Percentiles rank a stretch among this genome's conserved stretches.
phyloP scores from a whole-genome alignment of 2,113 vertebrate species.

The Microtus pennsylvanicus region DNA sequence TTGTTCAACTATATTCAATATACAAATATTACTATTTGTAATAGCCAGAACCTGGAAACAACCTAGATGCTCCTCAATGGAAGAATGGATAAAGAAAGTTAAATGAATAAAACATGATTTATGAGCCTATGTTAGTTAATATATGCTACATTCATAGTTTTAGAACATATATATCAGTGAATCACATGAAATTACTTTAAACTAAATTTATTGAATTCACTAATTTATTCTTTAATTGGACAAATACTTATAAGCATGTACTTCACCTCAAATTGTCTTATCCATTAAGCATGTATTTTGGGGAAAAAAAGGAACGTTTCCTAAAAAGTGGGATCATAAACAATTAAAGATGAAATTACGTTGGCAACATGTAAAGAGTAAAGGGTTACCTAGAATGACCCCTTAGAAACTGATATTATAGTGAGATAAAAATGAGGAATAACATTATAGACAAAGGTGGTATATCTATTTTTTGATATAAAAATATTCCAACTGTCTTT shows the following conservation, averaged over 20 bases:
- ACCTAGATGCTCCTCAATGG: too few species aligned
- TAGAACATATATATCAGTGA: not conserved
- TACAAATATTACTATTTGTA: too few species aligned
- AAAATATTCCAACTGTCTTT: not conserved
- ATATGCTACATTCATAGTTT: not conserved
- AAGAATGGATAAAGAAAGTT: not conserved
- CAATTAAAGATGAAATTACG: not conserved
- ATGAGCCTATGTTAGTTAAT: not conserved
- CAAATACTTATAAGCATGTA: not conserved
- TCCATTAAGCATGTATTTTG: not conserved
- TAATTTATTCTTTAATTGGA: not conserved
- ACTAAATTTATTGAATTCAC: not conserved
- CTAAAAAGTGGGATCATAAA: not conserved
- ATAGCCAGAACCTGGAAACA: too few species aligned
- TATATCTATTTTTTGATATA: not conserved
- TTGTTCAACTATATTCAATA: too few species aligned
- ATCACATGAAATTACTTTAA: not conserved
- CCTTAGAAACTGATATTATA: not conserved
- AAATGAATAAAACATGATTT: conserved; percentile 19
- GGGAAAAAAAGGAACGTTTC: not conserved
- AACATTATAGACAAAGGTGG: not conserved
- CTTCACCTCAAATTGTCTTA: not conserved
- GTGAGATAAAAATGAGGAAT: not conserved
- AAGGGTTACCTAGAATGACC: not conserved
- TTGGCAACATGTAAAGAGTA: not conserved